Conservation (phyloP, 2,113 vertebrate species). For the Casuarius casuarius region DNA sequence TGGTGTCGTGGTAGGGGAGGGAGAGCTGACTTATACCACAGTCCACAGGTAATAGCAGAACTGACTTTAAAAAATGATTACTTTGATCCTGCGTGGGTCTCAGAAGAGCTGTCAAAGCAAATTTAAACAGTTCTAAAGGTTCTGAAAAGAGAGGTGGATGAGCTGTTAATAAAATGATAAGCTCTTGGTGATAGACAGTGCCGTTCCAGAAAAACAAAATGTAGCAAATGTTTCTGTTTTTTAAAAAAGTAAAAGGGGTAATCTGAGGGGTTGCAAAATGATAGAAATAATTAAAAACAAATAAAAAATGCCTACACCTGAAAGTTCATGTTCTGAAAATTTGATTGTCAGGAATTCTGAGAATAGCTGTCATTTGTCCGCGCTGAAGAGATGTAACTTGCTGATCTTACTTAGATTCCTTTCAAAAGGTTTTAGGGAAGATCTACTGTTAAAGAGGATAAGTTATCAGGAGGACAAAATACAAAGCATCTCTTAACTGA, state of each 20-base stretch:
- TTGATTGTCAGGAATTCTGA: background rate
- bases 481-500: background rate
- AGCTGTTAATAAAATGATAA: background rate
- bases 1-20: fast-evolving
- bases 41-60: fast-evolving
- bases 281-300: background rate
- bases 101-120: fast-evolving
- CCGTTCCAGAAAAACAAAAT: background rate
- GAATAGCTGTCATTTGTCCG: fast-evolving
- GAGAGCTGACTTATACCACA: fast-evolving
- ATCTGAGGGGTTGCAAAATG: background rate
- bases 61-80: background rate
- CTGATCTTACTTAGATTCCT: background rate
- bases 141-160: background rate
- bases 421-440: background rate
- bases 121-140: background rate
- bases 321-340: background rate
- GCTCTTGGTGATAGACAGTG: fast-evolving
- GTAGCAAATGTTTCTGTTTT: background rate
- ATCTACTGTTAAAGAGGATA: background rate
- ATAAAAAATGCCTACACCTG: background rate
- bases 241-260: background rate
- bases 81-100: fast-evolving
- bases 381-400: background rate
- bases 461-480: background rate